A percentile compares a stretch with the other conserved stretches of the same genome.
phyloP scores from a whole-genome alignment of 2,797 vertebrate species.

The Chloroceryle amazona region DNA sequence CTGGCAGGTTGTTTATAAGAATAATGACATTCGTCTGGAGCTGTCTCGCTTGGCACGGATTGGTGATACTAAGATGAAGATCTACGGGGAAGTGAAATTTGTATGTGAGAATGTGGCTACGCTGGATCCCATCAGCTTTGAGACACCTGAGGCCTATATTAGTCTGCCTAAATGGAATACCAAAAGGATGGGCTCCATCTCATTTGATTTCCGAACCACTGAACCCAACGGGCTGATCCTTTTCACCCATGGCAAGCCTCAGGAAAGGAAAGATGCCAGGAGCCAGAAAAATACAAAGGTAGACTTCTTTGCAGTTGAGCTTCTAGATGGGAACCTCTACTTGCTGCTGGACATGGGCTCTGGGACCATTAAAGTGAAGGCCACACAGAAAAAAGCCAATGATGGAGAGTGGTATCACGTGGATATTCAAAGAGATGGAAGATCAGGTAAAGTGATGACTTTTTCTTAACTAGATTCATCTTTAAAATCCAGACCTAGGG shows the following conservation, averaged over 20 bases:
- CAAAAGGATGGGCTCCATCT: conserved; percentile 98
- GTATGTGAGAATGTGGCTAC: conserved; percentile 97
- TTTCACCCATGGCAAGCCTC: conserved; percentile 96
- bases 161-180: conserved; percentile 99
- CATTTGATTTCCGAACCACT: conserved; percentile 96
- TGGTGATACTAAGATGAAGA: conserved; percentile 99
- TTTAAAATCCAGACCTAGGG: neutral
- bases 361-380: conserved; percentile 98
- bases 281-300: conserved; percentile 98
- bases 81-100: conserved; percentile 96
- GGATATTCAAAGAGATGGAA: conserved; percentile 96
- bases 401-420: conserved; percentile 99
- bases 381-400: conserved; percentile 97
- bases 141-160: conserved; percentile 97
- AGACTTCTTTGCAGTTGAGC: conserved; percentile 98
- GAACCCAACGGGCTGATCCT: conserved; percentile 98
- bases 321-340: conserved; percentile 95
- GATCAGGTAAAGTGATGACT: conserved; percentile 88
- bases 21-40: conserved; percentile 98
- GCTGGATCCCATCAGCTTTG: conserved; percentile 96
- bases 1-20: conserved; percentile 97
- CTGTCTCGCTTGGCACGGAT: conserved; percentile 95
- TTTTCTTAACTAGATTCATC: neutral
- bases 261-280: conserved; percentile 93
- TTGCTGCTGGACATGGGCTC: conserved; percentile 98